Base-by-base conservation (phyloP, 2,888 invertebrate genomes). In the Rhorus exstirpatorius region DNA sequence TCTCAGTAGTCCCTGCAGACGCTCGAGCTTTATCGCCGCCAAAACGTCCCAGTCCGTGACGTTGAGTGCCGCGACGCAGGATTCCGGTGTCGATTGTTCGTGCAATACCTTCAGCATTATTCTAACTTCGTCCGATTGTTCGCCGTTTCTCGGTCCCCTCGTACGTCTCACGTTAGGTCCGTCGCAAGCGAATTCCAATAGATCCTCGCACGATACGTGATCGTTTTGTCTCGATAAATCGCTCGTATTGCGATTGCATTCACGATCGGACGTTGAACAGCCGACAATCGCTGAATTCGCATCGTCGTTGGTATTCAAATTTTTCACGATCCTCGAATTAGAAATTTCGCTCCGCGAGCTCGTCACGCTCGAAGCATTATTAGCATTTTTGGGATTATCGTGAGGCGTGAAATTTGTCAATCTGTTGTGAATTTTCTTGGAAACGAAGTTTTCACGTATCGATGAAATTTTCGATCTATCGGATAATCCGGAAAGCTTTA, bases 201-300 rank as follows among this genome's bases (percentile, higher is more conserved):
- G 93, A 93, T 98, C 98, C 92, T 98, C 98, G 88, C 98, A 98
- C 61, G 97, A 98, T 0, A 98, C 98, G 87, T 97, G 97, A 90
- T 98, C 97, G 60, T 96, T 91, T 68, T 92, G 92, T 14, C 91
- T 86, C 6, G 90, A 89, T 0, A 91, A 51, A 58, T 91, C 91
- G 60, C 88, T 90, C 6, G 80, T 75, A 17, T 74, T 74, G 3
- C 81, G 82, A 63, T 76, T 63, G 10, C 70, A n/a, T n/a, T n/a
- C n/a, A n/a, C n/a, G n/a, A n/a, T n/a, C n/a, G n/a, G n/a, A n/a
- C n/a, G n/a, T n/a, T n/a, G n/a, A n/a, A n/a, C n/a, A n/a, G n/a
- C n/a, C n/a, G n/a, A n/a, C n/a, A n/a, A n/a, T 14, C 24, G 41
- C 6, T 4, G 38, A 35, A 7, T 55, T 65, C 49, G 46, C 70